Evolutionary conservation across 2,888 invertebrate species (phyloP).

Genomic region (Trissolcus brochymenae): DNA sequence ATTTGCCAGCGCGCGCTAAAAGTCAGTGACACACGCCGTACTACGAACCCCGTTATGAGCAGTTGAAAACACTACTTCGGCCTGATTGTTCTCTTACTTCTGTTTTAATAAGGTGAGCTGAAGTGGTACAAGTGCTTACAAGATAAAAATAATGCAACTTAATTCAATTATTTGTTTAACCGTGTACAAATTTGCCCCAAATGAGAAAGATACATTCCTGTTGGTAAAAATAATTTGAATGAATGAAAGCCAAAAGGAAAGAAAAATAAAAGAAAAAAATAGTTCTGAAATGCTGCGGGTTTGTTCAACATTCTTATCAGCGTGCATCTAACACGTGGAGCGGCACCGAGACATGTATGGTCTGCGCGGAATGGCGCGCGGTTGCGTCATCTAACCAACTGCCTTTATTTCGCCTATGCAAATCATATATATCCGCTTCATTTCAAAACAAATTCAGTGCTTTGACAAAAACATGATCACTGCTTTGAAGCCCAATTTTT

Average conservation of each 20-base stretch:
- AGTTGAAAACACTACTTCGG: background rate
- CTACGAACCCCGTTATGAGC: slow-evolving; percentile 29
- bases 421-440: no score
- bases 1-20: slow-evolving; percentile 35
- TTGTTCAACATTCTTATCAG: background rate
- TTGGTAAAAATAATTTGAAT: no score
- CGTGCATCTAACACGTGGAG: slow-evolving; percentile 44
- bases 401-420: slow-evolving; percentile 20
- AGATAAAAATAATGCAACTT: no score
- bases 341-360: slow-evolving; percentile 54
- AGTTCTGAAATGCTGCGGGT: background rate
- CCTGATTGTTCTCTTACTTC: background rate
- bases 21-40: slow-evolving; percentile 32
- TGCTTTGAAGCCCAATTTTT: no score
- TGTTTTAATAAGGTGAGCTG: background rate
- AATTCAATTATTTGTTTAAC: no score
- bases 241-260: no score
- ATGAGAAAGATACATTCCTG: no score
- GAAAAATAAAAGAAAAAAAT: background rate
- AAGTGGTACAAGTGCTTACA: no score
- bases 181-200: no score
- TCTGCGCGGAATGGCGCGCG: slow-evolving; percentile 18
- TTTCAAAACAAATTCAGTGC: no score
- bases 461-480: no score
- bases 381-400: slow-evolving; percentile 41